Evolutionary conservation across 1,140 invertebrate species (phyloP).

Genomic region (Philotrypesis tridentata): DNA sequence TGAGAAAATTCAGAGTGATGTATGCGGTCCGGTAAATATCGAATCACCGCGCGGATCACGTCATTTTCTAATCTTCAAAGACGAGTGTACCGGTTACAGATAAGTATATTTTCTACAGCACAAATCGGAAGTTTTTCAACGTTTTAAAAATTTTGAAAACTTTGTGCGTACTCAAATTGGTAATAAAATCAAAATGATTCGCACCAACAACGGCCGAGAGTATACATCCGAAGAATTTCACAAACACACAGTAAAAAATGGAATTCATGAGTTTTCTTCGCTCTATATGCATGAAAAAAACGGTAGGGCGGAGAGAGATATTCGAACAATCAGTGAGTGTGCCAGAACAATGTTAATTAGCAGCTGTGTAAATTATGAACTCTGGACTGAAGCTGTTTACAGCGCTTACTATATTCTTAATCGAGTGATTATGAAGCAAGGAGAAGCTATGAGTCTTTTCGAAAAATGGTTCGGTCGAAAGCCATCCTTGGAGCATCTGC

Average conservation of each 20-base stretch:
- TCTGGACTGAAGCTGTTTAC: slow-evolving; percentile 10
- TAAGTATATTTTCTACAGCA: slow-evolving; percentile 62
- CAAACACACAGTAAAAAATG: slow-evolving; percentile 24
- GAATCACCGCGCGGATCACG: background rate
- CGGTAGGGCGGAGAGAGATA: slow-evolving; percentile 63
- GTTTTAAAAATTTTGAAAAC: slow-evolving; percentile 59
- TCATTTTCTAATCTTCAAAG: slow-evolving; percentile 57
- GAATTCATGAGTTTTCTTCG: slow-evolving; percentile 51
- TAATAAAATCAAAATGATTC: slow-evolving; percentile 56
- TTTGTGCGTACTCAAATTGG: slow-evolving; percentile 58
- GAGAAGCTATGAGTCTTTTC: background rate
- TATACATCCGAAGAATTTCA: slow-evolving; percentile 30
- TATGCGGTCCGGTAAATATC: slow-evolving; percentile 19
- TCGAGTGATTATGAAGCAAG: background rate
- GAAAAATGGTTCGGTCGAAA: background rate
- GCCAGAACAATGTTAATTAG: background rate
- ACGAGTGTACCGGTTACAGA: slow-evolving; percentile 57
- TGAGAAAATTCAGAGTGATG: background rate
- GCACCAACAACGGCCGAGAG: slow-evolving; percentile 48
- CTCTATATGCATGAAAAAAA: slow-evolving; percentile 64
- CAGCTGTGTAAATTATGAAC: slow-evolving; percentile 37
- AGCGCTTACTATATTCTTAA: background rate
- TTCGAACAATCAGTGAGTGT: slow-evolving; percentile 34
- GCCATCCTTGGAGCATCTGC: background rate
- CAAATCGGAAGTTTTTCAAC: slow-evolving; percentile 61